Evolutionary conservation across 2,113 vertebrate species (phyloP).

Genomic region (Lutjanus erythropterus): DNA sequence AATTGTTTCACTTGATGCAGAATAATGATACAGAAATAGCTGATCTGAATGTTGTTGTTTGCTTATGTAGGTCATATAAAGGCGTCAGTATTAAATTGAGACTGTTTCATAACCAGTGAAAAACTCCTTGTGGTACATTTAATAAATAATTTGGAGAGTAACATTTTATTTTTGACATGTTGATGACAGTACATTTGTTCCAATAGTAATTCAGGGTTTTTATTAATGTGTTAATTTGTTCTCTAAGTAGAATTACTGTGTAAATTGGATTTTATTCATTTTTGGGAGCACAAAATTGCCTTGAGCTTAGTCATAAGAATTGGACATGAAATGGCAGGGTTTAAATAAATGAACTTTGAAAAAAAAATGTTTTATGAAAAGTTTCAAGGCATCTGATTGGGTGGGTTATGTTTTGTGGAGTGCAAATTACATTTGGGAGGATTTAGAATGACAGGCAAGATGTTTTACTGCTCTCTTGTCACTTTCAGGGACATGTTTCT

Average conservation of each 20-base stretch:
- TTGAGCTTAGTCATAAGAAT: slow-evolving; percentile 6
- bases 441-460: slow-evolving; percentile 1
- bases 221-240: background rate
- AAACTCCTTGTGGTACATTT: too few species aligned
- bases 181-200: background rate
- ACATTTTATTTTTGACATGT: background rate
- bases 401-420: background rate
- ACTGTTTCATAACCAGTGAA: too few species aligned
- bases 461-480: slow-evolving; percentile 12
- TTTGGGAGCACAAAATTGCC: background rate
- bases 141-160: background rate
- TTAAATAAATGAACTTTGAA: background rate
- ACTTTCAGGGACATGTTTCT: background rate
- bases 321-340: background rate
- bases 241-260: background rate
- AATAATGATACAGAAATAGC: too few species aligned
- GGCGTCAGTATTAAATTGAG: too few species aligned
- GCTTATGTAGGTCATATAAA: too few species aligned
- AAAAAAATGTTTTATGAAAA: background rate
- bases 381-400: slow-evolving; percentile 1
- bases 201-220: background rate
- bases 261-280: background rate
- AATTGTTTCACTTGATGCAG: too few species aligned
- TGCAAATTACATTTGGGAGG: background rate
- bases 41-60: too few species aligned